phyloP scores from a whole-genome alignment of 2,888 invertebrate genomes.

The Brachyopa scutellaris region DNA sequence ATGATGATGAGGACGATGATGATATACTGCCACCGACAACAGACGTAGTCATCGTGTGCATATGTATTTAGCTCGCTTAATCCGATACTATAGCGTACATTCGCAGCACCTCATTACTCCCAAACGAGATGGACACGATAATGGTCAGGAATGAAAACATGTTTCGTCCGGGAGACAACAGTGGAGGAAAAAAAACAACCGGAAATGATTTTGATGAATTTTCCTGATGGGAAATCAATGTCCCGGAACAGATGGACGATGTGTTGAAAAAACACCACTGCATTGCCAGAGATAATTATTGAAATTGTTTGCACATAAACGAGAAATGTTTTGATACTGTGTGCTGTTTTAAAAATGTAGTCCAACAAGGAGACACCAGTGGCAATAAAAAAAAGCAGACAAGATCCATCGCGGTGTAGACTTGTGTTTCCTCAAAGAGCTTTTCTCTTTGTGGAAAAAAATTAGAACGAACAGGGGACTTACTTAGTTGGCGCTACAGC shows the following conservation, averaged over 20 bases:
- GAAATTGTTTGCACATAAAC: conserved; percentile 20
- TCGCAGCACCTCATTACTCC: conserved; percentile 25
- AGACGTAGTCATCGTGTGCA: conserved; percentile 29
- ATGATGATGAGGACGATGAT: conserved; percentile 20
- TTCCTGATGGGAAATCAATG: conserved; percentile 72
- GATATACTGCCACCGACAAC: conserved; percentile 51
- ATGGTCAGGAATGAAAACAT: conserved; percentile 30
- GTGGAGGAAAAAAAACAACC: conserved; percentile 29
- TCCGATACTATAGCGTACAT: conserved; percentile 16
- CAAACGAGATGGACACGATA: conserved; percentile 18
- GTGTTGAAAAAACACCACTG: conserved; percentile 47
- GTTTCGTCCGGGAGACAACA: background rate
- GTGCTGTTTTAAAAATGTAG: no score
- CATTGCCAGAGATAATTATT: conserved; percentile 57
- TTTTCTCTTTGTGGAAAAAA: no score
- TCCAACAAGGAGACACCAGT: no score
- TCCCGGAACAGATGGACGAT: conserved; percentile 63
- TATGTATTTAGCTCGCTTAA: conserved; percentile 55
- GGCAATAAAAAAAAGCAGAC: no score
- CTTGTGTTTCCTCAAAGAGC: no score
- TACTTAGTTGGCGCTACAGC: no score
- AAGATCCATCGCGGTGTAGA: no score
- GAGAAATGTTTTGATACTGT: background rate
- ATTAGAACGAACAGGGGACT: no score
- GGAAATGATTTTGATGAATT: conserved; percentile 71